phyloP scores from a whole-genome alignment of 2,888 invertebrate species.

The Eudasyphora cyanicolor region DNA sequence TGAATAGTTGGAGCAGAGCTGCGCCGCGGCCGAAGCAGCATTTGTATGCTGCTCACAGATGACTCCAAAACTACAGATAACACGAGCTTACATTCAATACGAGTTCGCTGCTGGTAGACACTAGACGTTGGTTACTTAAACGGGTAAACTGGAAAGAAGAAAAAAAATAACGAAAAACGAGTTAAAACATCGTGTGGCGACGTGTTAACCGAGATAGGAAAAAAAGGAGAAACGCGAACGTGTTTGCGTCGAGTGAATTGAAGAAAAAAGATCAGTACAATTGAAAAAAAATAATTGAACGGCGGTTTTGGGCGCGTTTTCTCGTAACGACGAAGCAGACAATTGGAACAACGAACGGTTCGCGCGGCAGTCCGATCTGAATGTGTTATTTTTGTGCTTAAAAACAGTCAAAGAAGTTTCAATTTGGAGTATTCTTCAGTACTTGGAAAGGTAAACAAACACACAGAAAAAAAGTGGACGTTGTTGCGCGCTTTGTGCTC shows the following conservation, averaged over 20 bases:
- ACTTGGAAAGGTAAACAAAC: constrained; percentile 7
- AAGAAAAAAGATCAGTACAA: constrained; percentile 27
- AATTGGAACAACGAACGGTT: constrained; percentile 25
- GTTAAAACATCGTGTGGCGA: constrained; percentile 28
- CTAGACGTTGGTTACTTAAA: constrained; percentile 56
- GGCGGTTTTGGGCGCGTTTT: constrained; percentile 15
- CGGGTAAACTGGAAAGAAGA: constrained; percentile 35
- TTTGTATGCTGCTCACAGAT: constrained; percentile 35
- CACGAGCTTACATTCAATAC: constrained; percentile 66
- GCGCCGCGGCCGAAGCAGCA: constrained; percentile 22
- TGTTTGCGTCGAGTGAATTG: constrained; percentile 20
- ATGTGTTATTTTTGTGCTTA: neutral
- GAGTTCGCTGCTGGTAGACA: constrained; percentile 65
- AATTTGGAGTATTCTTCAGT: neutral
- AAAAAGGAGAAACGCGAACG: constrained; percentile 48
- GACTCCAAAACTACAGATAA: constrained; percentile 67
- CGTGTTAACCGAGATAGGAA: constrained; percentile 18
- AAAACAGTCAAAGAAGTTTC: neutral
- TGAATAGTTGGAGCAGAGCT: constrained; percentile 20
- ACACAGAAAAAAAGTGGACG: neutral
- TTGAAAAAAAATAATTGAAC: constrained; percentile 3
- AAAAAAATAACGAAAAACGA: neutral
- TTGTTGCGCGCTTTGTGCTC: neutral
- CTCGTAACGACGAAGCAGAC: neutral
- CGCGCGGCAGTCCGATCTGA: neutral